Evolutionary conservation across 2,888 invertebrate genomes (phyloP), one percentile per base, ranked within the genome.

Genomic region (Diadegma fenestrale): DNA sequence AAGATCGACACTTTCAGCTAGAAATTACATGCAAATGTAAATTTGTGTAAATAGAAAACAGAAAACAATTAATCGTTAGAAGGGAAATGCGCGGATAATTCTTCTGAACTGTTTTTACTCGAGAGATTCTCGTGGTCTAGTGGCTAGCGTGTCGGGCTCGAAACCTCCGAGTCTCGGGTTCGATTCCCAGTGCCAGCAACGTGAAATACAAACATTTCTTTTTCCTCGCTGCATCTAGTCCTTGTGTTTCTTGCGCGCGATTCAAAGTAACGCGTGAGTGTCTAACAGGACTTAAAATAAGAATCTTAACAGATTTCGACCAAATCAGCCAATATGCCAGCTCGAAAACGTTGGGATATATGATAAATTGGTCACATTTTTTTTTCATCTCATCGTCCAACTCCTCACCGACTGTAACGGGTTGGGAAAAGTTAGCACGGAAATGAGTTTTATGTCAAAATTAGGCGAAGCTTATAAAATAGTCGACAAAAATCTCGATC

Each of bases 211-310:
- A 1, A 33, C 2, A 0, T 37, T 48, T 71, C 12, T 77, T 84
- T 84, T 84, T 73, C 75, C 12, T 68, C n/a, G 58, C n/a, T 30
- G 12, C 14, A 19, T 14, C 54, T 71, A 88, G 88, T 88, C 88
- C 88, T 86, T 84, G 88, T 88, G 88, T 88, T 88, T 86, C 88
- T 82, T 68, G 72, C 86, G 86, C 75, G 84, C 85, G 86, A 85
- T 87, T 26, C 61, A 19, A 41, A n/a, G 77, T 87, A 88, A 80
- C 79, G 84, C 85, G 86, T 82, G 75, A 80, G 88, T 87, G 88
- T 88, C 88, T 54, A 80, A 83, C 71, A 54, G 88, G 88, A 88
- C 88, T 88, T 19, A 88, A 19, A 88, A 48, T 26, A 61, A 48
- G 78, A 72, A 48, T 71, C 83, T 68, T 26, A 51, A 69, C 68